These are phyloP conservation scores for Panagrolaimus sp. DNA, from an alignment of 1,140 invertebrate genomes.

Conservation along the genomic window DNA sequence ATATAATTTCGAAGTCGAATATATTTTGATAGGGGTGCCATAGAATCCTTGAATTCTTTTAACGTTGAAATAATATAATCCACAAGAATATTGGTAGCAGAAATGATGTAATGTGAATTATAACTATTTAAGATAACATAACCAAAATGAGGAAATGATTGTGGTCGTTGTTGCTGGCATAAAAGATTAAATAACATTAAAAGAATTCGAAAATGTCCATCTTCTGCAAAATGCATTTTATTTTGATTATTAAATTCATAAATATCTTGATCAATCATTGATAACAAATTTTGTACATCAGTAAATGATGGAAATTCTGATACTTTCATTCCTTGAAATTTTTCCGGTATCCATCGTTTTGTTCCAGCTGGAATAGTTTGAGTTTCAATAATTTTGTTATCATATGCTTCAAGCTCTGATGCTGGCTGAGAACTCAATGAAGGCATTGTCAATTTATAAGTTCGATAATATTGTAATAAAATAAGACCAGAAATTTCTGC, in stretches of 20 bases:
- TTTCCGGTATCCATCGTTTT: background rate
- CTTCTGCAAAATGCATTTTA: background rate
- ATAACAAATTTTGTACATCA: background rate
- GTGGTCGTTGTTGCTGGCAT: background rate
- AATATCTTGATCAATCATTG: background rate
- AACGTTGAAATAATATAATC: background rate
- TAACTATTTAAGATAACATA: background rate
- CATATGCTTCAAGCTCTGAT: background rate
- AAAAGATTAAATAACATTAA: background rate
- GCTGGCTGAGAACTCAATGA: background rate
- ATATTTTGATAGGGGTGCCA: background rate
- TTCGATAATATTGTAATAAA: background rate
- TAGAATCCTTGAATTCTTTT: background rate
- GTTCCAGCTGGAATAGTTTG: background rate
- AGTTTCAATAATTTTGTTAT: background rate
- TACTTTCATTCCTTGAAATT: background rate
- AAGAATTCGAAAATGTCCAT: background rate
- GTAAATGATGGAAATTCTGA: background rate
- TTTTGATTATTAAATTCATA: background rate
- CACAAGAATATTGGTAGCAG: background rate
- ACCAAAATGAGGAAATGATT: background rate
- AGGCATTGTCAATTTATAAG: background rate
- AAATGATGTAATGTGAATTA: background rate
- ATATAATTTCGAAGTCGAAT: background rate
- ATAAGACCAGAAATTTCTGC: constrained; percentile 1